phyloP scores from a whole-genome alignment of 2,797 vertebrate genomes.

The Philypnodon macrostomus region DNA sequence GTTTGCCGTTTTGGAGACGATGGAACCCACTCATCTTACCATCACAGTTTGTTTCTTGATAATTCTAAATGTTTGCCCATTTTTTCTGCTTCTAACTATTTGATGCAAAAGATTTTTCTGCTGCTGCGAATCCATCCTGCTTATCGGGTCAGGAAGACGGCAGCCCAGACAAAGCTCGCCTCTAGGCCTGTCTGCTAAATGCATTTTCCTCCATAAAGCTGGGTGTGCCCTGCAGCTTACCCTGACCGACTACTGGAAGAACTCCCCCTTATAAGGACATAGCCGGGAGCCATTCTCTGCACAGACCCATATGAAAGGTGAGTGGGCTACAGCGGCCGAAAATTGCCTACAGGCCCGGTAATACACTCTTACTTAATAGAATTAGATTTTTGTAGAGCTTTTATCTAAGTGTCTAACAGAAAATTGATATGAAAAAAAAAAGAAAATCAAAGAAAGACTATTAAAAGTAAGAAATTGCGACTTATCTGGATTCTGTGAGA shows the following conservation, averaged over 20 bases:
- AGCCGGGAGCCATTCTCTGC: slow-evolving; percentile 2
- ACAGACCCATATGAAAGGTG: background rate
- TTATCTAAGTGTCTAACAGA: slow-evolving; percentile 7
- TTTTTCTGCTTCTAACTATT: no score
- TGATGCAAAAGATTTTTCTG: background rate
- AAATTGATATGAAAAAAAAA: slow-evolving; percentile 27
- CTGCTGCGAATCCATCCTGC: background rate
- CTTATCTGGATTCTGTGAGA: slow-evolving; percentile 34
- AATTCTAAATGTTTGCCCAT: no score
- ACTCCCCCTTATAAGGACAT: background rate
- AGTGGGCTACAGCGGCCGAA: slow-evolving; percentile 10
- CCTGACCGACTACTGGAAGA: background rate
- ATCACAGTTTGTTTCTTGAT: no score
- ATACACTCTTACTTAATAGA: slow-evolving; percentile 20
- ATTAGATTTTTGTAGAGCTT: slow-evolving; percentile 12
- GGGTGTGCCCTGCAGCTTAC: slow-evolving; percentile 4
- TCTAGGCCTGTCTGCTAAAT: slow-evolving; percentile 4
- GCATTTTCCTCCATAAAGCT: background rate
- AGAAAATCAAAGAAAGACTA: slow-evolving; percentile 30
- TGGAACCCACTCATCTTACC: no score
- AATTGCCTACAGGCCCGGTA: slow-evolving; percentile 3
- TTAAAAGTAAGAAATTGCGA: slow-evolving; percentile 41
- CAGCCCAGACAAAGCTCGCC: slow-evolving; percentile 1
- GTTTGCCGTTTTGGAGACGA: no score
- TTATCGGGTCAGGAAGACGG: background rate